Evolutionary conservation across 2,797 vertebrate species (phyloP).

Genomic region (Nothura maculosa): DNA sequence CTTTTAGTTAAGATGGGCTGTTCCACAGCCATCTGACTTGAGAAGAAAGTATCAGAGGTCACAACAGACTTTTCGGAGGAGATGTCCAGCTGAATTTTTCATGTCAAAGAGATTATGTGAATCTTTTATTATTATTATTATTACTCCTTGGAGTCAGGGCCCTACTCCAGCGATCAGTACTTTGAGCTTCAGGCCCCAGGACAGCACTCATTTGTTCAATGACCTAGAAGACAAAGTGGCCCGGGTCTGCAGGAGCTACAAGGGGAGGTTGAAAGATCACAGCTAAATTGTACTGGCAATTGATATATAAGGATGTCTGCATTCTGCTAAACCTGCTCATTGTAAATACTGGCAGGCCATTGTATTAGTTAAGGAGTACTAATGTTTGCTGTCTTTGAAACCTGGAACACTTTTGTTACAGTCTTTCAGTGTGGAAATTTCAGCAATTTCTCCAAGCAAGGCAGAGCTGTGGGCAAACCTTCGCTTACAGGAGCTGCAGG

Average conservation of each 20-base stretch:
- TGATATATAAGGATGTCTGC: background rate
- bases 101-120: conserved; percentile 3
- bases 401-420: background rate
- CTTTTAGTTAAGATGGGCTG: background rate
- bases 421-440: background rate
- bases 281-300: background rate
- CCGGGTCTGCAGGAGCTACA: background rate
- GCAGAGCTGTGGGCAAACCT: background rate
- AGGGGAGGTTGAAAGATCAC: background rate
- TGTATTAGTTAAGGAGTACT: conserved; percentile 4
- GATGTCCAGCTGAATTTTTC: conserved; percentile 32
- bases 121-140: background rate
- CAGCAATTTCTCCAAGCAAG: background rate
- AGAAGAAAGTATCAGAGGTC: conserved; percentile 31
- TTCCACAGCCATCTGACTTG: background rate
- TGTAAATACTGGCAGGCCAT: background rate
- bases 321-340: background rate
- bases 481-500: background rate
- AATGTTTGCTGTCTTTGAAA: background rate
- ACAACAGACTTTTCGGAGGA: background rate
- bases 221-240: conserved; percentile 23
- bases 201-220: conserved; percentile 30
- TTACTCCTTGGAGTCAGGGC: background rate
- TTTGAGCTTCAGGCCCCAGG: conserved; percentile 37
- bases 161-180: background rate